phyloP scores from a whole-genome alignment of 2,888 invertebrate species.

The Aphodius sticticus region DNA sequence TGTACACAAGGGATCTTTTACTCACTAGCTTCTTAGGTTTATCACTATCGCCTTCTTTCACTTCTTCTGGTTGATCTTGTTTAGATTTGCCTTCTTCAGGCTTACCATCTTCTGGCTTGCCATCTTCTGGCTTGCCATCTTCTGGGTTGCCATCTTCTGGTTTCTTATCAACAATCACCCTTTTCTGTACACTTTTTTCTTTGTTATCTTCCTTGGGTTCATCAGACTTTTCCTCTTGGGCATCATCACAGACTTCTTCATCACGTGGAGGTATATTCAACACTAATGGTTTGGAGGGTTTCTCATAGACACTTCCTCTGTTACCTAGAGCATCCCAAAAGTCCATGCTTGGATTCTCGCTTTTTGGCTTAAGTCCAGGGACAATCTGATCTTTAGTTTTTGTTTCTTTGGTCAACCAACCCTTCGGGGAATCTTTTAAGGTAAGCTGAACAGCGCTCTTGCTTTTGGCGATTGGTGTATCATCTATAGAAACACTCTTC shows the following conservation, averaged over 20 bases:
- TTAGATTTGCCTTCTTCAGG: slow-evolving; percentile 30
- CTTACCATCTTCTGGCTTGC: slow-evolving; percentile 30
- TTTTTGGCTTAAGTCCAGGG: slow-evolving; percentile 37
- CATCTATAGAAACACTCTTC: slow-evolving; percentile 22
- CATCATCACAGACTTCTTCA: not conserved
- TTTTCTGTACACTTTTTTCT: not conserved
- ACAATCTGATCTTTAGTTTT: not conserved
- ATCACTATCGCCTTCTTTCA: slow-evolving; percentile 11
- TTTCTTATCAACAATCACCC: not conserved
- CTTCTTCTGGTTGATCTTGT: not conserved
- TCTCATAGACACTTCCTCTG: slow-evolving; percentile 70
- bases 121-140: not conserved
- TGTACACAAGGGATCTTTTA: slow-evolving; percentile 56
- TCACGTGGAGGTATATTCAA: not conserved
- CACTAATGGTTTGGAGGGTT: slow-evolving; percentile 8
- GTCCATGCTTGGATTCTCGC: slow-evolving; percentile 58
- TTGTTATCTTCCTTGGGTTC: not conserved
- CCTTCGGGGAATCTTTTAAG: not conserved
- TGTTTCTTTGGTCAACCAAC: slow-evolving; percentile 11
- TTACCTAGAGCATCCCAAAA: slow-evolving; percentile 74
- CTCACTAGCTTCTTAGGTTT: slow-evolving; percentile 49
- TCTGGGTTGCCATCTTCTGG: not conserved
- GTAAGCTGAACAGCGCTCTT: not conserved
- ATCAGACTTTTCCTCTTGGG: not conserved
- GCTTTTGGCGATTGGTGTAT: slow-evolving; percentile 16